These are phyloP conservation scores for Acanthisitta chloris DNA, from an alignment of 2,113 vertebrate species.

Conservation along the genomic window DNA sequence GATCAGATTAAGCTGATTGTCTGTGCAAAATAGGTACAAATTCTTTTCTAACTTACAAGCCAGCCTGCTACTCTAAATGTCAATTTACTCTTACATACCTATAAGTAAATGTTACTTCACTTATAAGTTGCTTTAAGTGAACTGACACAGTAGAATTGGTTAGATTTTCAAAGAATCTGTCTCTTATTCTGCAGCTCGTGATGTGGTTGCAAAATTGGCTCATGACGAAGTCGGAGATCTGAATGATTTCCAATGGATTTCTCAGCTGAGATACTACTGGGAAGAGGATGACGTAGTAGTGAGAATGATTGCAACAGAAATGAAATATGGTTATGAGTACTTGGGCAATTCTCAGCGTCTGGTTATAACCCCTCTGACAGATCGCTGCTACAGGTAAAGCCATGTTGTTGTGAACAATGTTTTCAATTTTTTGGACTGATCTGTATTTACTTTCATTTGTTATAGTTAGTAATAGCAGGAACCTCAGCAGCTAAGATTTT, in stretches of 20 bases:
- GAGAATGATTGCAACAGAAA: conserved; percentile 89
- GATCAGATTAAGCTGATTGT: background rate
- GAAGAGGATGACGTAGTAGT: conserved; percentile 78
- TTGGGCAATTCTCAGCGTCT: conserved; percentile 88
- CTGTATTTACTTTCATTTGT: background rate
- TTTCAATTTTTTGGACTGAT: background rate
- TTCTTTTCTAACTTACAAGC: background rate
- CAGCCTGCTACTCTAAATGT: background rate
- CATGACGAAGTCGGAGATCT: conserved; percentile 77
- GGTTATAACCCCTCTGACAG: conserved; percentile 93
- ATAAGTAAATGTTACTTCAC: background rate
- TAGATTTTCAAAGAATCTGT: background rate
- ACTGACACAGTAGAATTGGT: background rate
- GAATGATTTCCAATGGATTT: conserved; percentile 92
- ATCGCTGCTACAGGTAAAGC: conserved; percentile 89
- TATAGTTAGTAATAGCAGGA: background rate
- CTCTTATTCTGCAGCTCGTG: conserved; percentile 76
- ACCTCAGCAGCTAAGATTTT: background rate
- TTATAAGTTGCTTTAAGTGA: background rate
- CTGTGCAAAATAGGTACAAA: background rate
- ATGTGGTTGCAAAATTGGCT: conserved; percentile 86
- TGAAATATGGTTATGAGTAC: conserved; percentile 92
- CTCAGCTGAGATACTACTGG: conserved; percentile 93
- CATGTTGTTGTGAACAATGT: background rate
- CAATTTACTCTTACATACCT: background rate